phyloP scores from a whole-genome alignment of 2,113 vertebrate species.

The Forbesichthys papilliferus region DNA sequence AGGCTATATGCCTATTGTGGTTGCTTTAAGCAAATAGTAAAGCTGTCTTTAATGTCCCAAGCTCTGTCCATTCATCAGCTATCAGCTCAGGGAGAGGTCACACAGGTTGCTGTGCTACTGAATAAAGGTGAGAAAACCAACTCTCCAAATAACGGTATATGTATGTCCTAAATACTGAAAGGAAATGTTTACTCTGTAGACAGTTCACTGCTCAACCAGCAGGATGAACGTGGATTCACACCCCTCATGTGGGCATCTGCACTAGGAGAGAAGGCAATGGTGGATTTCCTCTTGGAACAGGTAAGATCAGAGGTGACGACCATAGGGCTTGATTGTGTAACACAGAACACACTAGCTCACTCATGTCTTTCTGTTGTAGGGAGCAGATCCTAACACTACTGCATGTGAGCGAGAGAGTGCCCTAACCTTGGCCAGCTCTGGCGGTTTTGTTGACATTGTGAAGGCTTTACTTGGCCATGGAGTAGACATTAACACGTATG shows the following conservation, averaged over 20 bases:
- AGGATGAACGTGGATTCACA: slow-evolving; percentile 91
- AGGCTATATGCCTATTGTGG: not conserved
- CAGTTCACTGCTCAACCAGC: slow-evolving; percentile 83
- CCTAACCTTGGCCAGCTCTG: slow-evolving; percentile 90
- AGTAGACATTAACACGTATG: slow-evolving; percentile 91
- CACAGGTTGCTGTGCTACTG: slow-evolving; percentile 83
- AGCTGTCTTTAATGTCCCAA: slow-evolving; percentile 36
- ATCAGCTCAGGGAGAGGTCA: slow-evolving; percentile 91
- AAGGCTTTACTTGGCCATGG: slow-evolving; percentile 81
- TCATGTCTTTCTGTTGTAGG: slow-evolving; percentile 69
- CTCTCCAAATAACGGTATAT: not conserved
- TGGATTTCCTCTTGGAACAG: slow-evolving; percentile 90
- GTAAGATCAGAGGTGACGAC: slow-evolving; percentile 59
- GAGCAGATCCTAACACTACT: slow-evolving; percentile 85
- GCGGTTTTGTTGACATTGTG: slow-evolving; percentile 91
- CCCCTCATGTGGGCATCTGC: slow-evolving; percentile 96
- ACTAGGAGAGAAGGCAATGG: slow-evolving; percentile 90
- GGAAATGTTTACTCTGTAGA: slow-evolving; percentile 70
- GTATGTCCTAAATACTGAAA: not conserved
- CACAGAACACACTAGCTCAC: not conserved
- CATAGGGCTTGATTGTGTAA: not conserved
- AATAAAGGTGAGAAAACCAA: slow-evolving; percentile 80
- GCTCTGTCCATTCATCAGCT: slow-evolving; percentile 93
- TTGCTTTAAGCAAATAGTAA: not conserved
- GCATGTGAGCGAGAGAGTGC: slow-evolving; percentile 90